Base-by-base conservation (phyloP, 2,113 vertebrate genomes). In the Gavialis gangeticus region DNA sequence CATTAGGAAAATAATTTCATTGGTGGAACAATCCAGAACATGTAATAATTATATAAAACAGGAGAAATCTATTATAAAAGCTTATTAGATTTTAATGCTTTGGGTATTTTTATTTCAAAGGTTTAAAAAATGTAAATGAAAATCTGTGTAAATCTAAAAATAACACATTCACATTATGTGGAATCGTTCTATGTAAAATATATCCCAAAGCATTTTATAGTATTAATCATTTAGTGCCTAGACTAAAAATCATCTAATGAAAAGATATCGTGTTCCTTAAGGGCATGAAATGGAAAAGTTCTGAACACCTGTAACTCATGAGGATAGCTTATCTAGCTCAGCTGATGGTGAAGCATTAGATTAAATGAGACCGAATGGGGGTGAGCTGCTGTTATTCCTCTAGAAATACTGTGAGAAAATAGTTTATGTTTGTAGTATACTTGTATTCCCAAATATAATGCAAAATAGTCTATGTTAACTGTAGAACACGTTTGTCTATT, bases 11-110 rank as follows among this genome's bases (percentile, higher is more conserved):
- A 82, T 54, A 85, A 37, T 21, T 82, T 91, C 46, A 28, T 28
- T 76, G 67, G 46, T 73, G 28, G 63, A 77, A 37, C 85, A 86
- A 92, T 89, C 93, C 91, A 82, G 75, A 63, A 92, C 87, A 3
- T 30, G 5, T 14, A 64, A 46, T 92, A 78, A 75, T 95, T 89
- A 56, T 6, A 69, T 58, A 75, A 91, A 93, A 91, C n/a, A 89
- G 59, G 60, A 5, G 30, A 55, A n/a, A 62, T 54, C 64, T 89
- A 19, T 10, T 85, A 46, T 13, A 80, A 9, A 78, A n/a, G 57
- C 79, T 84, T 93, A 92, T 59, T 88, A 67, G 28, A 93, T 95
- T 81, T 85, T 84, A 91, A 58, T 37, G 19, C 69, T 12, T 63
- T n/a, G 75, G 46, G 9, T 55, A 6, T 69, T 87, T 89, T 5